Evolutionary conservation across 2,113 vertebrate species (phyloP), one percentile per base, ranked within the genome.

Genomic region (Ophthalmolycus amberensis): DNA sequence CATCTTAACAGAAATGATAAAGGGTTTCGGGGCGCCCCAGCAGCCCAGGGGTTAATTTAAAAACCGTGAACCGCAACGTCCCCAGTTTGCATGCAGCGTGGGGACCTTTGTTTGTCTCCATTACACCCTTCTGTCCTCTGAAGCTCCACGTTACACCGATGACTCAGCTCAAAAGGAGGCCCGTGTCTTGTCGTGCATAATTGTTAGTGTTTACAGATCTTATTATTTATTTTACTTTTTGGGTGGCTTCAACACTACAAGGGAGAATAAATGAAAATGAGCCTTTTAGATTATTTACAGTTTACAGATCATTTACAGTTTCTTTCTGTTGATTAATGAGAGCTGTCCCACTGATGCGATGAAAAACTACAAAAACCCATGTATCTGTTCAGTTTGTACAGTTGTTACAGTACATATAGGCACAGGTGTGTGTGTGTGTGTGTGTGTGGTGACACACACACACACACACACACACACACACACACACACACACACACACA

Each of bases 401-500:
- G 50, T 52, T 52, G 50, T 54, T 9, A 54, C 22, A 3, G 22
- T 14, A 15, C 22, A 10, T 54, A 14, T 58, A 58, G 54, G 50
- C 32, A 32, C 32, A 4, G 4, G 32, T 32, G 32, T 32, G 32
- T 32, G 32, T 32, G 32, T 32, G 32, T 32, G 38, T 40, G 38
- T 40, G 38, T 29, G 25, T 25, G 25, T 25, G 25, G n/a, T 54
- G 34, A 42, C 22, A 0, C 20, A 25, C 20, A 29, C 69, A 59
- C 67, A 46, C 62, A 29, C 52, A 42, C 44, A 38, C 64, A 63
- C 68, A 50, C 52, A 56, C 52, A 37, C 65, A 58, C 67, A 9
- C 38, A 48, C 32, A 16, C 65, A 60, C 76, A 56, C 50, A 44
- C 69, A 34, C 71, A 32, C 73, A 63, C 46, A 74, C 71, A 81